Evolutionary conservation across 1,140 invertebrate genomes (phyloP).

Genomic region (Scaptomyza montana): DNA sequence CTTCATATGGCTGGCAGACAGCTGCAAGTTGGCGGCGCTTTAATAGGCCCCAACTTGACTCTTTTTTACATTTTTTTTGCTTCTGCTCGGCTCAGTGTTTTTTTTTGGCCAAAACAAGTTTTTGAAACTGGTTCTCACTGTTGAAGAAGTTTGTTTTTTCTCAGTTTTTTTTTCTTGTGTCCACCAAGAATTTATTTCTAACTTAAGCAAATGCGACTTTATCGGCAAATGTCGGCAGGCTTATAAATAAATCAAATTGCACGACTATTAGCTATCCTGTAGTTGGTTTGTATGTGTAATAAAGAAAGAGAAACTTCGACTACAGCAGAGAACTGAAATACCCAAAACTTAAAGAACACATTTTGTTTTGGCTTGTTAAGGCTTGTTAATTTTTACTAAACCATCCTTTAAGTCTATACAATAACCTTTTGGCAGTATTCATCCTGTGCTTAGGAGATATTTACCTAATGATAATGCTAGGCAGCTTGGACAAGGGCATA

Average conservation of each 20-base stretch:
- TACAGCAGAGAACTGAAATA: too few species aligned
- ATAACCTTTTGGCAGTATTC: neutral
- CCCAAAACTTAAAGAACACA: too few species aligned
- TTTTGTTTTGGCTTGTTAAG: neutral
- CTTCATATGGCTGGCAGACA: slow-evolving; percentile 73
- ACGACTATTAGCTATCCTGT: slow-evolving; percentile 34
- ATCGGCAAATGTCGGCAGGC: slow-evolving; percentile 38
- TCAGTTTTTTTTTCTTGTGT: slow-evolving; percentile 18
- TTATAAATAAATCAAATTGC: slow-evolving; percentile 23
- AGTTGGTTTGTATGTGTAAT: neutral
- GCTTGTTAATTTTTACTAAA: neutral
- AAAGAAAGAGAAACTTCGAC: neutral
- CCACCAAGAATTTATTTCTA: slow-evolving; percentile 74
- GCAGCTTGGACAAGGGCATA: slow-evolving; percentile 34
- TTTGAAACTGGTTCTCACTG: slow-evolving; percentile 54
- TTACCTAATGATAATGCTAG: slow-evolving; percentile 56
- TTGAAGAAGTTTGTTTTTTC: too few species aligned
- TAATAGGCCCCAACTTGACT: slow-evolving; percentile 73
- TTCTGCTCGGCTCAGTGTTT: slow-evolving; percentile 26
- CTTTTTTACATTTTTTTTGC: slow-evolving; percentile 17
- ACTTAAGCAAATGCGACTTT: slow-evolving; percentile 69
- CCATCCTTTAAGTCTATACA: neutral
- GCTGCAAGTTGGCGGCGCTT: slow-evolving; percentile 73
- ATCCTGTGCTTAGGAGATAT: slow-evolving; percentile 26
- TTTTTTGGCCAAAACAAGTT: slow-evolving; percentile 73